phyloP scores from a whole-genome alignment of 37 sponge, comb jelly and placozoan species.

The Diacarnus erythraeanus region DNA sequence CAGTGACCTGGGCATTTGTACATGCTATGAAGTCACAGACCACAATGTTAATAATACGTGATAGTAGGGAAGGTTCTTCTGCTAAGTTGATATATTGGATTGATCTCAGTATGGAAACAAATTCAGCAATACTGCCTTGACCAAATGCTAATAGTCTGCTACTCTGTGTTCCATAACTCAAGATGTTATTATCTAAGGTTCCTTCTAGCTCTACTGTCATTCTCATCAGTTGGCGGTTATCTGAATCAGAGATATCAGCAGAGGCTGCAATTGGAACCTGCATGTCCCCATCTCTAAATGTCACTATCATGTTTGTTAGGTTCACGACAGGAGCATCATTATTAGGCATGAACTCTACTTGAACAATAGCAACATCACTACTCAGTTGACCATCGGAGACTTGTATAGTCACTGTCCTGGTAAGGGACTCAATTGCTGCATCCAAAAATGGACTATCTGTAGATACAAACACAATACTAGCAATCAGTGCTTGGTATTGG shows the following conservation, averaged over 20 bases:
- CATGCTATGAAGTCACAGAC: conserved; percentile 47
- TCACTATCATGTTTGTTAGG: neutral
- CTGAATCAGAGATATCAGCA: conserved; percentile 50
- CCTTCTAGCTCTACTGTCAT: conserved; percentile 21
- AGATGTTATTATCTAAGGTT: conserved; percentile 8
- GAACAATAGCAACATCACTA: conserved; percentile 19
- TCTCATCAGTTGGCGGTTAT: conserved; percentile 29
- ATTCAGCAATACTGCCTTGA: conserved; percentile 6
- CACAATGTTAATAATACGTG: conserved; percentile 31
- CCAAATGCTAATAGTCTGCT: conserved; percentile 13
- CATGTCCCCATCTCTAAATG: conserved; percentile 45
- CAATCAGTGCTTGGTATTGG: conserved; percentile 19
- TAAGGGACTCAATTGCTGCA: conserved; percentile 4
- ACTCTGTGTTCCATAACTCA: conserved; percentile 16
- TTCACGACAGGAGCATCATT: conserved; percentile 52
- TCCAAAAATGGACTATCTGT: conserved; percentile 63
- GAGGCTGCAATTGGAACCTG: conserved; percentile 31
- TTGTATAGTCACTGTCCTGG: conserved; percentile 26
- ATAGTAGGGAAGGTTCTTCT: conserved; percentile 40
- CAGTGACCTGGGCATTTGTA: conserved; percentile 1
- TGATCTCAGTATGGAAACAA: conserved; percentile 30
- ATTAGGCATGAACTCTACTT: conserved; percentile 45
- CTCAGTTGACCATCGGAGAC: conserved; percentile 59
- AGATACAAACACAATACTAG: conserved; percentile 44
- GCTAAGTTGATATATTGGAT: conserved; percentile 37